Evolutionary conservation across 2,113 vertebrate species (phyloP).

Genomic region (Dipodomys spectabilis): DNA sequence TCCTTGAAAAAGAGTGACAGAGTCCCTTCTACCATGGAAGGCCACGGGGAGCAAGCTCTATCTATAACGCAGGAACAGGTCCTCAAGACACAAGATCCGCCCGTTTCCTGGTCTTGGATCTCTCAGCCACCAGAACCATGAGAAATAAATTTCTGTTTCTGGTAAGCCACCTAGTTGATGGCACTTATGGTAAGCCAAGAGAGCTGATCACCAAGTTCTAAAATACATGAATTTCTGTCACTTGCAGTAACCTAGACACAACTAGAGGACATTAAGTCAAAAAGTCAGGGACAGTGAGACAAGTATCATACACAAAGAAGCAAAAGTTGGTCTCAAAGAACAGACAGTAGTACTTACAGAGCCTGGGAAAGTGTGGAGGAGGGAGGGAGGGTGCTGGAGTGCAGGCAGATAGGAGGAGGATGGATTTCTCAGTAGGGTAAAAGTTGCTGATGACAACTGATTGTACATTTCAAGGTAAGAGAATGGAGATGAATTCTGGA

Average conservation of each 20-base stretch:
- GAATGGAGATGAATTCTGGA: neutral
- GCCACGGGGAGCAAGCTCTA: neutral
- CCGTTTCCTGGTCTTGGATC: neutral
- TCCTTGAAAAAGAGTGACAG: neutral
- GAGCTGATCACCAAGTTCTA: neutral
- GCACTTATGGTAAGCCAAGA: neutral
- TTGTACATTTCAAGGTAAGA: neutral
- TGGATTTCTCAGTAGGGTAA: neutral
- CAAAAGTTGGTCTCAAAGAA: neutral
- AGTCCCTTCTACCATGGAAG: neutral
- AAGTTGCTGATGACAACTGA: neutral
- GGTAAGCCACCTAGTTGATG: neutral
- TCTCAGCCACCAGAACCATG: neutral
- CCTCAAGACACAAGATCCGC: neutral
- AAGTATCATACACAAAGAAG: neutral
- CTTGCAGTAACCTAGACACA: neutral
- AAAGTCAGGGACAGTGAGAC: neutral
- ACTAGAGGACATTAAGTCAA: neutral
- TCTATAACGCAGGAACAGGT: neutral
- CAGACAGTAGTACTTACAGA: neutral
- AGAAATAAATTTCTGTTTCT: neutral
- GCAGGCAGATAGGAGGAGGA: neutral
- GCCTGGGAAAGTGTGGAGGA: neutral
- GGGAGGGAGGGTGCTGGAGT: neutral
- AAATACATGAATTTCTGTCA: neutral